Base-by-base conservation (phyloP, 2,797 vertebrate genomes). In the Neosilurus mollespiculum region DNA sequence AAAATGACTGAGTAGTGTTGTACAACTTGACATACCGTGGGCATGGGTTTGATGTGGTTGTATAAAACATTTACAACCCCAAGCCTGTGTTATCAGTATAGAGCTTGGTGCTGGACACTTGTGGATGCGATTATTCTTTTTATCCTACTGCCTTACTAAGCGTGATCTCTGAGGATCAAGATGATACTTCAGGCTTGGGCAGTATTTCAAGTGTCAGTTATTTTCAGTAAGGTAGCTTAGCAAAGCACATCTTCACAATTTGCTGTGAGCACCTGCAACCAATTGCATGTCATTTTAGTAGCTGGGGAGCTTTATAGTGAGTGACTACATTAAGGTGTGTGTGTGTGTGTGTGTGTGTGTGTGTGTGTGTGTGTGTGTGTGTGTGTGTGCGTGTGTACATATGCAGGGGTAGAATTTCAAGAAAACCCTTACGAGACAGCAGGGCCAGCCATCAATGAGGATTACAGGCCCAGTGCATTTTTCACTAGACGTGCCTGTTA, bases 11-110 rank as follows among this genome's bases (percentile, higher is more conserved):
- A 84, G 54, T 81, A 80, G 87, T 90, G 85, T 89, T 85, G 85
- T 86, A 88, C 85, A 83, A 84, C 90, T 87, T 80, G 86, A 89
- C 86, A 82, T 81, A 81, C 83, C 75, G 78, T 72, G 43, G 22
- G 81, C 73, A 77, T 16, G 62, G 2, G 73, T 89, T 91, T 90
- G 77, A 88, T 92, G 90, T 90, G 87, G 87, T 90, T 83, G 69
- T 56, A 76, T 43, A 80, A 75, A 61, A 77, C 8, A 58, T 83
- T 76, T 81, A 49, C 30, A 53, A 20, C 71, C 64, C 54, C 22
- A 1, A 78, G 58, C 49, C 67, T 34, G 1, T 56, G 56, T n/a
- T 72, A 78, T 79, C 58, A n/a, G 59, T 66, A 78, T 85, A 62
- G 71, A 1, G 78, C 20, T 75, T 24, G 9, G 22, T 37, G 56